These are phyloP conservation scores for Unio pictorum DNA, from an alignment of 2,888 invertebrate genomes.

Conservation along the genomic window DNA sequence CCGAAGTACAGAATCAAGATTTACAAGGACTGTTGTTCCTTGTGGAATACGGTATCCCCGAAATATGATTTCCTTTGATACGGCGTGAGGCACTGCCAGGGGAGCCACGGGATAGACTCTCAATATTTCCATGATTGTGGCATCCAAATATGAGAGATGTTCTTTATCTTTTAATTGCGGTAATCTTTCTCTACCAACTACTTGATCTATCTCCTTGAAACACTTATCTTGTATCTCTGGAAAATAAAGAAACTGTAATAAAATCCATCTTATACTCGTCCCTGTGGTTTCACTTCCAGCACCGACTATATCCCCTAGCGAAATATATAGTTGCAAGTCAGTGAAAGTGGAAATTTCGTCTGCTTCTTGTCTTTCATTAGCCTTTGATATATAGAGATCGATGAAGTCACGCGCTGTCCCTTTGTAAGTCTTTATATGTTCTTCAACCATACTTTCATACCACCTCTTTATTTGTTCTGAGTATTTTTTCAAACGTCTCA, in stretches of 20 bases:
- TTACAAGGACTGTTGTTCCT: constrained; percentile 40
- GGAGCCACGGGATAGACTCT: constrained; percentile 50
- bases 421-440: constrained; percentile 5
- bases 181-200: constrained; percentile 61
- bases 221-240: constrained; percentile 74
- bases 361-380: neutral
- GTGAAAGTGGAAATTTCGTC: neutral
- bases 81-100: constrained; percentile 40
- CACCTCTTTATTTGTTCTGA: constrained; percentile 1
- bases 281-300: constrained; percentile 80
- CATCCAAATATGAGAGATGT: constrained; percentile 49
- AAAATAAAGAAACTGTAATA: constrained; percentile 85
- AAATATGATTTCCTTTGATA: constrained; percentile 45
- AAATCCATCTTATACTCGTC: constrained; percentile 87
- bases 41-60: constrained; percentile 60
- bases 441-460: constrained; percentile 7
- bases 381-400: constrained; percentile 14
- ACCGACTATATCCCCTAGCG: constrained; percentile 43
- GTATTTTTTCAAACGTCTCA: neutral
- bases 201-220: constrained; percentile 42
- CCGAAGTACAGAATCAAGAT: constrained; percentile 43
- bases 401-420: constrained; percentile 13
- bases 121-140: constrained; percentile 54
- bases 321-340: constrained; percentile 25
- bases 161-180: constrained; percentile 38